These are phyloP conservation scores for Mustela lutreola DNA, from an alignment of 2,113 vertebrate species.

Conservation along the genomic window DNA sequence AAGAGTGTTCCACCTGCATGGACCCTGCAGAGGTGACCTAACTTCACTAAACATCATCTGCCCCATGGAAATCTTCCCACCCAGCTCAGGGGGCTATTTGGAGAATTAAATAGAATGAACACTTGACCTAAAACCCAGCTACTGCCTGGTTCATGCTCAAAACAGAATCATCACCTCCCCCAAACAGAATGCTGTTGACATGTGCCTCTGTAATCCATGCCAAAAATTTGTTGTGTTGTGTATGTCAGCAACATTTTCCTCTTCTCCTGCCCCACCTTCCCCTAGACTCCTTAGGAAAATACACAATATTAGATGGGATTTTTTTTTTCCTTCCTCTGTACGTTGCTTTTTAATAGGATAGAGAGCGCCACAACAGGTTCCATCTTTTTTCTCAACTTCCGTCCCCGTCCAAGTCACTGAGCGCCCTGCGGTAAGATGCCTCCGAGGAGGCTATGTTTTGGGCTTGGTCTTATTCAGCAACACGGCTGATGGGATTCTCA, in stretches of 20 bases:
- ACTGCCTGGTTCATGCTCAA: background rate
- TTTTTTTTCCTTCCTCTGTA: background rate
- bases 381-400: background rate
- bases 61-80: background rate
- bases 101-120: background rate
- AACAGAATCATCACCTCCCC: background rate
- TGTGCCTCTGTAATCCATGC: background rate
- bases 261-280: background rate
- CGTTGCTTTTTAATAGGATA: background rate
- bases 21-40: background rate
- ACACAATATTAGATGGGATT: background rate
- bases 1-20: background rate
- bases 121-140: background rate
- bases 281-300: background rate
- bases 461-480: conserved; percentile 39
- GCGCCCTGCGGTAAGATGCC: background rate
- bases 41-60: background rate
- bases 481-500: background rate
- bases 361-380: background rate
- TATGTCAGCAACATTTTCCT: background rate
- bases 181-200: background rate
- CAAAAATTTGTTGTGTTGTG: background rate
- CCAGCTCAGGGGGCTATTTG: background rate
- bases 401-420: conserved; percentile 6
- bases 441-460: background rate